Evolutionary conservation across 1,140 invertebrate species (phyloP).

Genomic region (Diorhabda elongata): DNA sequence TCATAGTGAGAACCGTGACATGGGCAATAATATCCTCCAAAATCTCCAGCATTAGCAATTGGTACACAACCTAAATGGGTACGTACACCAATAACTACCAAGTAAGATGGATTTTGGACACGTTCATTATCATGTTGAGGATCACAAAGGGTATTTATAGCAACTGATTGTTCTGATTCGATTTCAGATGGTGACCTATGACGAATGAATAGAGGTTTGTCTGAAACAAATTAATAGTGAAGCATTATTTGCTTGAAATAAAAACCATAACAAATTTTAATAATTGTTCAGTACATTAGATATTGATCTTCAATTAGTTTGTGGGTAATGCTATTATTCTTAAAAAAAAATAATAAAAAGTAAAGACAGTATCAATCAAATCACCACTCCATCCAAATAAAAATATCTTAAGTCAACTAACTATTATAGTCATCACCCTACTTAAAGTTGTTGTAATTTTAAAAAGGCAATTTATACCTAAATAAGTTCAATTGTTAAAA

Average conservation of each 20-base stretch:
- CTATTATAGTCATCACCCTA: not conserved
- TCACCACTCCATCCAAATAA: not conserved
- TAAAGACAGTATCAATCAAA: not conserved
- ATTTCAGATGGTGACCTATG: constrained; percentile 86
- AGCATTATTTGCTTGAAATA: not conserved
- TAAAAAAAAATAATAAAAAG: not conserved
- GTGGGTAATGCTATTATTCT: not conserved
- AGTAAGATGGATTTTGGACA: constrained; percentile 80
- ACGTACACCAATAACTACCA: constrained; percentile 93
- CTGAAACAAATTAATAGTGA: constrained; percentile 54
- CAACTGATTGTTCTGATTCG: constrained; percentile 65
- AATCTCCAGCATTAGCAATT: constrained; percentile 92
- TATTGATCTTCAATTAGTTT: not conserved
- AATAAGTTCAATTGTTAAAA: not conserved
- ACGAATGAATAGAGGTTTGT: constrained; percentile 91
- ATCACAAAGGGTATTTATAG: constrained; percentile 75
- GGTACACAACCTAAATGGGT: constrained; percentile 98
- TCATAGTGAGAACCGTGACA: constrained; percentile 99
- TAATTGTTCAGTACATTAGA: not conserved
- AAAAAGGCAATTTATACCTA: not conserved
- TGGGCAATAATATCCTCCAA: constrained; percentile 94
- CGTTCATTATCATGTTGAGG: constrained; percentile 83
- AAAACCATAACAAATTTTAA: not conserved
- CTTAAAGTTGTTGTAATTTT: not conserved
- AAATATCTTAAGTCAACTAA: not conserved